These are phyloP conservation scores for Discoglossus pictus DNA, from an alignment of 2,797 vertebrate species.

Conservation along the genomic window DNA sequence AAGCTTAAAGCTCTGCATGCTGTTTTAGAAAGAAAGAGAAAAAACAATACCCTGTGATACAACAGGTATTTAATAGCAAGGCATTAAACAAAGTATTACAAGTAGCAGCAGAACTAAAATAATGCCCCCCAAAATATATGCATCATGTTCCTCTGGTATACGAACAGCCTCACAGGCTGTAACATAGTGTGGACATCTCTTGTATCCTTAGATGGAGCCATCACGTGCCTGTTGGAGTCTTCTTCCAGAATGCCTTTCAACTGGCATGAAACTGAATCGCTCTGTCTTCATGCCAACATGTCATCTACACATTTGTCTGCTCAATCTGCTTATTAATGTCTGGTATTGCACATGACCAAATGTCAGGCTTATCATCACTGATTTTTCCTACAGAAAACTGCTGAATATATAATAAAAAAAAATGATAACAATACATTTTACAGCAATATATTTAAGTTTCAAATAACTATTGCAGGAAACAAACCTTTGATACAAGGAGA, in stretches of 20 bases:
- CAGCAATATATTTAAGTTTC: slow-evolving; percentile 15
- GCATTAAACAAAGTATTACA: no score
- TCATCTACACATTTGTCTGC: slow-evolving; percentile 34
- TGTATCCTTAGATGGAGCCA: slow-evolving; percentile 9
- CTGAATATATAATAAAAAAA: not conserved
- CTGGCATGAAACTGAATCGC: slow-evolving; percentile 26
- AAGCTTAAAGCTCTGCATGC: no score
- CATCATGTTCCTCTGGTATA: no score
- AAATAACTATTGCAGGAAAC: no score
- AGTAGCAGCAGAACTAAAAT: no score
- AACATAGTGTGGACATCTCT: no score
- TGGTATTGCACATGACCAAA: not conserved
- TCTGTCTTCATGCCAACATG: slow-evolving; percentile 13
- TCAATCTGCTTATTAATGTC: not conserved
- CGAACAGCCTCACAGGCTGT: no score
- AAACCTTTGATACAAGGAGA: no score
- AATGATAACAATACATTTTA: not conserved
- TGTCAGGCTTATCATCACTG: slow-evolving; percentile 7
- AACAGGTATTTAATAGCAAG: no score
- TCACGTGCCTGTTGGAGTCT: slow-evolving; percentile 17
- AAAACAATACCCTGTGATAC: no score
- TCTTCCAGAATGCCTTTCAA: slow-evolving; percentile 29
- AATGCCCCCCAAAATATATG: no score
- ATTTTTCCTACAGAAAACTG: not conserved
- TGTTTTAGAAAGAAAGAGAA: no score